phyloP scores from a whole-genome alignment of 2,113 vertebrate genomes.

The Arizona elegans region DNA sequence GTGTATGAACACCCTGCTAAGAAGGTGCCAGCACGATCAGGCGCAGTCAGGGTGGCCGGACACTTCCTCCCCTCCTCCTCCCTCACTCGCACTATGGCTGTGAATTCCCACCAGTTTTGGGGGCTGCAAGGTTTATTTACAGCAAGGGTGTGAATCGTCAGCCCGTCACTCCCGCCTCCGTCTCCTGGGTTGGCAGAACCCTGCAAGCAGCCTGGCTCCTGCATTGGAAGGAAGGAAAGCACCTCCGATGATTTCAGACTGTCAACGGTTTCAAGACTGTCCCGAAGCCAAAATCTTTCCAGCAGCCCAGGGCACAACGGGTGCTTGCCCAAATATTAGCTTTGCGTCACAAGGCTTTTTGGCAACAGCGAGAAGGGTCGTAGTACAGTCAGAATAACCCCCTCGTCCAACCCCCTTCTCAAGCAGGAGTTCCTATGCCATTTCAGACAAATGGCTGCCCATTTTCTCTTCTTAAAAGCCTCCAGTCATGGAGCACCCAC shows the following conservation, averaged over 20 bases:
- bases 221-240: neutral
- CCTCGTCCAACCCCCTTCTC: no score
- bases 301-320: neutral
- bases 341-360: neutral
- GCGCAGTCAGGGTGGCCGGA: neutral
- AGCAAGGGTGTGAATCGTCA: neutral
- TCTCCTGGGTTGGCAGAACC: neutral
- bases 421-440: no score
- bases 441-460: no score
- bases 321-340: neutral
- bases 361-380: no score
- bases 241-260: neutral
- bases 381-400: no score
- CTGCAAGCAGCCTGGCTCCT: neutral
- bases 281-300: neutral
- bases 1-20: no score
- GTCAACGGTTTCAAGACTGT: neutral
- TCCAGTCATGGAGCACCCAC: no score
- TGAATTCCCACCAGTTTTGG: neutral
- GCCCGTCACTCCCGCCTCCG: neutral
- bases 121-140: neutral
- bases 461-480: no score
- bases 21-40: neutral
- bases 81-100: neutral
- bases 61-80: neutral